Base-by-base conservation (phyloP, 2,888 invertebrate species). In the Harpalus rufipes region DNA sequence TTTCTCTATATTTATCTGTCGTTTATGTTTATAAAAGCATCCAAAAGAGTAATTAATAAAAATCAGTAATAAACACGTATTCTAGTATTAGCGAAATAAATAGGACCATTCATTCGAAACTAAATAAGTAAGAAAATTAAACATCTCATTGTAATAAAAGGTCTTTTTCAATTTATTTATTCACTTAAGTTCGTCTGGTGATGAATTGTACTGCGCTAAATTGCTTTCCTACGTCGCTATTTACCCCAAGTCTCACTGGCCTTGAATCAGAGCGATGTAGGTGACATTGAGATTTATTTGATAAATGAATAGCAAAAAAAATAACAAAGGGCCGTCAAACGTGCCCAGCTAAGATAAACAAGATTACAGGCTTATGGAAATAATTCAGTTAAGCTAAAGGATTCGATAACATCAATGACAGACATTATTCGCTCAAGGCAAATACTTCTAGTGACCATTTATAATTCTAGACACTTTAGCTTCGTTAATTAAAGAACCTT, bases 221-320 rank as follows among this genome's bases (percentile, higher is more conserved):
- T 59, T 59, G 14, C 18, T 59, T 16, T 59, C 25, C 63, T 63
- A 7, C 14, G 32, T 10, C 63, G 25, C 63, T 51, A 51, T 51
- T 51, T 51, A 51, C 44, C 16, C 59, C 18, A 59, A 18, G 18
- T 7, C n/a, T 12, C 7, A n/a, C 39, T 74, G 51, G 10, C 74
- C 74, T 74, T 74, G 51, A 41, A 44, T 41, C 72, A 12, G 18
- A 74, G 18, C 51, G 16, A 74, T 74, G 74, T 74, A 74, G 74
- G 74, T 74, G 74, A 74, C 74, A 74, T 74, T 74, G 74, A 74
- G 74, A 74, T 74, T 74, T 44, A 74, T 51, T 74, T 74, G 74
- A 74, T 74, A 74, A 74, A 74, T 74, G 74, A 74, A 44, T 44
- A 74, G 51, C 51, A 74, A 74, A 74, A 32, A 74, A 74, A 74